Base-by-base conservation (phyloP, 2,888 invertebrate genomes). In the Drepana falcataria region DNA sequence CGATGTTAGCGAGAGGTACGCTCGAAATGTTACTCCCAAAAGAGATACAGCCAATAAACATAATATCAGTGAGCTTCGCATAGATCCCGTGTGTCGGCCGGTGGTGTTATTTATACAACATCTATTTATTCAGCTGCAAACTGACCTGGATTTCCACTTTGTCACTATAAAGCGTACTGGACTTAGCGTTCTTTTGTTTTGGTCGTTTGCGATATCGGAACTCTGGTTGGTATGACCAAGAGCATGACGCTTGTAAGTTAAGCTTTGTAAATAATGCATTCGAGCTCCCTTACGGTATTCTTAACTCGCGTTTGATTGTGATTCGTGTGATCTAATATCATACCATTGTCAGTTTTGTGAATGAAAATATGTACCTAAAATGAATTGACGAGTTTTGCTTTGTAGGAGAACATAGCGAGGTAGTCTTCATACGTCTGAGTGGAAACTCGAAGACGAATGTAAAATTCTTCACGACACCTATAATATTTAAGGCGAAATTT, bases 51-150 rank as follows among this genome's bases (percentile, higher is more conserved):
- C 64, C 59, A 58, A 62, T 71, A 68, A 71, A 77, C 79, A 83
- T 83, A 83, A 84, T 83, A 73, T 74, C 72, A 72, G 75, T 69
- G 51, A 34, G 49, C 48, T 35, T 48, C 35, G 48, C 49, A 49
- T 40, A 40, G 40, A 33, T 51, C 40, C 9, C 57, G 61, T 57
- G 55, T 52, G 44, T 35, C 40, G 51, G 51, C 33, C 51, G 33
- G 34, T 51, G 40, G 74, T 68, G 80, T 83, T 88, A 88, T 88
- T 88, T 86, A 86, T 88, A 88, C 83, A 82, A 82, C 68, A 77
- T 79, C 83, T 88, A 87, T 90, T 89, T 89, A 84, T 86, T 87
- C 87, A 86, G 83, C 83, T 82, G 86, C 68, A 72, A 74, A 65
- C 64, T 82, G 88, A 87, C 90, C 90, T 87, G 84, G 75, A 85